phyloP scores from a whole-genome alignment of 2,797 vertebrate genomes.

The Danionella dracula region DNA sequence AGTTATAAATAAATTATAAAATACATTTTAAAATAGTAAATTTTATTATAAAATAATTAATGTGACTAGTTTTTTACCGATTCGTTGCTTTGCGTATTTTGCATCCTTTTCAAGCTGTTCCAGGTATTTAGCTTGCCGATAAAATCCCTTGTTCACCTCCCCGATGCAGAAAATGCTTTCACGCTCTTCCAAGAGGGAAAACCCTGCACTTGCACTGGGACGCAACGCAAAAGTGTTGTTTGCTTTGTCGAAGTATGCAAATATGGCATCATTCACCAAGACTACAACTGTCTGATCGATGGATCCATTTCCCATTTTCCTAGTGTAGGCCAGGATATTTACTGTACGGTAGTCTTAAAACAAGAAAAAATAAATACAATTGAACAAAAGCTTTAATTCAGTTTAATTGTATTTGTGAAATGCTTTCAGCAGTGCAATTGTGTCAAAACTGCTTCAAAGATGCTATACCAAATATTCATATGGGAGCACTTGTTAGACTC shows the following conservation, averaged over 20 bases:
- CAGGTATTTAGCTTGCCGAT: constrained; percentile 26
- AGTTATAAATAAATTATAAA: too few relatives aligned
- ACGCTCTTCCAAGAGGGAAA: constrained; percentile 15
- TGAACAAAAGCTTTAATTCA: too few relatives aligned
- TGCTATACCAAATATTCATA: too few relatives aligned
- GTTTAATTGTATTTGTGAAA: too few relatives aligned
- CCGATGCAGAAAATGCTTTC: constrained; percentile 18
- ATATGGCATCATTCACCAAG: constrained; percentile 35
- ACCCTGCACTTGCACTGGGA: constrained; percentile 26
- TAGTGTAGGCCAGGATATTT: constrained; percentile 31
- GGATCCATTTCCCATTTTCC: constrained; percentile 5
- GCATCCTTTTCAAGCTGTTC: constrained; percentile 3
- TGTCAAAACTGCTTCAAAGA: too few relatives aligned
- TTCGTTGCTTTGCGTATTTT: not conserved
- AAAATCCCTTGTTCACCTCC: constrained; percentile 29
- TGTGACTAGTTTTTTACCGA: constrained; percentile 7
- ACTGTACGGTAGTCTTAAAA: constrained; percentile 19
- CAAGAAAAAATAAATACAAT: not conserved
- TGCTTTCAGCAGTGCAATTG: too few relatives aligned
- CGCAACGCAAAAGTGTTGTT: constrained; percentile 27
- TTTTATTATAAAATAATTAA: too few relatives aligned
- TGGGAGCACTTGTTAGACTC: too few relatives aligned
- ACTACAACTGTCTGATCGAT: constrained; percentile 34
- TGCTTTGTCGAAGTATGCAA: constrained; percentile 27
- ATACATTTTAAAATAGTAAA: too few relatives aligned